phyloP scores from a whole-genome alignment of 2,797 vertebrate genomes.

The Aplochiton taeniatus region DNA sequence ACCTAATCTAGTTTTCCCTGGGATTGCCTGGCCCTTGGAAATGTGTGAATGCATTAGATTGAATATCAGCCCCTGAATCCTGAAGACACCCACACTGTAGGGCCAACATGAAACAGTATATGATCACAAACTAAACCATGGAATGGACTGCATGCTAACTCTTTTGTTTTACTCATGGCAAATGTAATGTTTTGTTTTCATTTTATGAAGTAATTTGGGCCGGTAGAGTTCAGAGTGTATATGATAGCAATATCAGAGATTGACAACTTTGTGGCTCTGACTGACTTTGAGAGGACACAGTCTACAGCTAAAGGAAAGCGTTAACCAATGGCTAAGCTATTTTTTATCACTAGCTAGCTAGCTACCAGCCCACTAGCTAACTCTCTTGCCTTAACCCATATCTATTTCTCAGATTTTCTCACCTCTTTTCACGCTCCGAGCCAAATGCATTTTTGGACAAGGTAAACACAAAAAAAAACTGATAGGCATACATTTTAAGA shows the following conservation, averaged over 20 bases:
- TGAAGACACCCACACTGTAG: constrained; percentile 64
- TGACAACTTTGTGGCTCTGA: constrained; percentile 43
- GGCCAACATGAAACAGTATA: constrained; percentile 65
- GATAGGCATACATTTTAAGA: constrained; percentile 62
- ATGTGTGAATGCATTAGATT: constrained; percentile 69
- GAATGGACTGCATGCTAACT: constrained; percentile 63
- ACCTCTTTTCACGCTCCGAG: constrained; percentile 57
- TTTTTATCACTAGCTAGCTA: constrained; percentile 38
- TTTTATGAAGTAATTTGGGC: constrained; percentile 45
- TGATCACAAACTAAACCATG: constrained; percentile 65
- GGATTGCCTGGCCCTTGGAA: constrained; percentile 65
- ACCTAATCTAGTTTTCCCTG: constrained; percentile 72
- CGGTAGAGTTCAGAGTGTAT: constrained; percentile 46
- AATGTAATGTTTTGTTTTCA: constrained; percentile 50
- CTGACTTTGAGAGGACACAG: constrained; percentile 24
- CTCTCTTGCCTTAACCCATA: constrained; percentile 49
- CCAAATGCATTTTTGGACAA: constrained; percentile 68
- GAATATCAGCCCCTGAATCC: constrained; percentile 72
- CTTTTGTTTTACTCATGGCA: constrained; percentile 46
- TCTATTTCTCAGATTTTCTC: constrained; percentile 53
- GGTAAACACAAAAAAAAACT: constrained; percentile 42
- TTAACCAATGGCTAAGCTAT: constrained; percentile 51
- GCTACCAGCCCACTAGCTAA: constrained; percentile 43
- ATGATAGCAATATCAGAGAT: constrained; percentile 34
- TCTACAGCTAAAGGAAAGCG: constrained; percentile 44